Percentiles rank a stretch among this genome's conserved stretches.
Evolutionary conservation across 1,140 invertebrate genomes (phyloP).

Genomic region (Tetramorium alpestre): DNA sequence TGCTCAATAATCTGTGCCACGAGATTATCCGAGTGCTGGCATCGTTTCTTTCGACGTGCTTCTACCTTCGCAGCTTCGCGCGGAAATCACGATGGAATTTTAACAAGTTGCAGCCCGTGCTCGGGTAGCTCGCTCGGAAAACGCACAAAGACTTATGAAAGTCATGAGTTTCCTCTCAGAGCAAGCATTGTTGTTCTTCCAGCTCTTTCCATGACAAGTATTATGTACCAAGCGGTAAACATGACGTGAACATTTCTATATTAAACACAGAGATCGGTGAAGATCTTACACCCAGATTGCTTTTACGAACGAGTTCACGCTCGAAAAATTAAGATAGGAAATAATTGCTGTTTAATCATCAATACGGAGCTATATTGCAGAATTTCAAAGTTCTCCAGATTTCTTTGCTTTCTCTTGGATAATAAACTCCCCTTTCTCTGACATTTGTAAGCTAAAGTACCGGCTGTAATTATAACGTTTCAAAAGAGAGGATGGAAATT

Average conservation of each 20-base stretch:
- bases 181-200: constrained; percentile 45
- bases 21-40: constrained; percentile 72
- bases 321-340: constrained; percentile 13
- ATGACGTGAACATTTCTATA: constrained; percentile 39
- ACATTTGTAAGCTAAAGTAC: constrained; percentile 38
- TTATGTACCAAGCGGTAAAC: constrained; percentile 36
- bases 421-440: constrained; percentile 40
- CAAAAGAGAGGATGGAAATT: constrained; percentile 19
- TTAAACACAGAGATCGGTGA: constrained; percentile 23
- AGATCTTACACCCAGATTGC: background rate
- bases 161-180: constrained; percentile 57
- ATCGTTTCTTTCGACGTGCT: constrained; percentile 66
- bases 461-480: constrained; percentile 27
- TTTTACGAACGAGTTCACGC: background rate
- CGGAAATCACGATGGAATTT: constrained; percentile 72
- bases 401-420: constrained; percentile 29
- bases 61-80: constrained; percentile 40
- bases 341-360: constrained; percentile 34
- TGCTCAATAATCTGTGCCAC: constrained; percentile 75
- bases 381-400: constrained; percentile 4
- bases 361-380: background rate
- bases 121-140: constrained; percentile 22
- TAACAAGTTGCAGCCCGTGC: constrained; percentile 65
- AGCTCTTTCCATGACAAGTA: constrained; percentile 35
- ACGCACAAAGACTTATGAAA: constrained; percentile 67